Evolutionary conservation across 1,140 invertebrate species (phyloP).

Genomic region (Caenorhabditis remanei): DNA sequence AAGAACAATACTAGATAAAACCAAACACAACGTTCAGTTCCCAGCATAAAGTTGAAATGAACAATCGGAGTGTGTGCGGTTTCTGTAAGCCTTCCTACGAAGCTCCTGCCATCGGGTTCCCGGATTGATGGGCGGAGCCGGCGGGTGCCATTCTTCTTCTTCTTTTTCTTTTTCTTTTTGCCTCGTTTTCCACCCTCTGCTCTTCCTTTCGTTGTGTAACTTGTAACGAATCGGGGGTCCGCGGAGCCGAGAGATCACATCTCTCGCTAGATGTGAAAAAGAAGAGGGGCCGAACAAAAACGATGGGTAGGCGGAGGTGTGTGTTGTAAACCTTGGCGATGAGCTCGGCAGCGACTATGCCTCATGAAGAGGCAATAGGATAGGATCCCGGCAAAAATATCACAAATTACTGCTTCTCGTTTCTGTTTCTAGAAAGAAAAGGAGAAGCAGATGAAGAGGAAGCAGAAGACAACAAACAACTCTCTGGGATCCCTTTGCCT

Average conservation of each 20-base stretch:
- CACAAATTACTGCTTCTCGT: slow-evolving; percentile 47
- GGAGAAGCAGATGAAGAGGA: slow-evolving; percentile 16
- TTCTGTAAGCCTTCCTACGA: slow-evolving; percentile 10
- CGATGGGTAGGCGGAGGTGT: slow-evolving; percentile 48
- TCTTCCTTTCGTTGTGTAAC: slow-evolving; percentile 47
- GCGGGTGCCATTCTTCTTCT: slow-evolving; percentile 30
- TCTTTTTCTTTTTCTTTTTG: background rate
- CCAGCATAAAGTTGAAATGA: background rate
- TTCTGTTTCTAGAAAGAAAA: slow-evolving; percentile 33
- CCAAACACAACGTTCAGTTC: background rate
- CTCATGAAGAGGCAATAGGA: slow-evolving; percentile 48
- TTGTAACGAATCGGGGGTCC: slow-evolving; percentile 31
- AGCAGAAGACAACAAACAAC: slow-evolving; percentile 52
- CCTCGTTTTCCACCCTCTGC: background rate
- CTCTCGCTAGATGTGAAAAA: background rate
- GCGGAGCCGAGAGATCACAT: slow-evolving; percentile 22
- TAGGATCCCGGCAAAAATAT: background rate
- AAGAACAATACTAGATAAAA: background rate
- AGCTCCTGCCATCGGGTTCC: slow-evolving; percentile 32
- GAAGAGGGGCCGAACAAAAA: slow-evolving; percentile 33
- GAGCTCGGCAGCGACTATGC: slow-evolving; percentile 1
- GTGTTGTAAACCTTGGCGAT: slow-evolving; percentile 52
- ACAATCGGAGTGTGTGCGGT: slow-evolving; percentile 46
- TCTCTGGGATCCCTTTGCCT: background rate
- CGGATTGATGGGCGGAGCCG: slow-evolving; percentile 35